A percentile compares a stretch with the other conserved stretches of the same genome.
Conservation (phyloP, 2,113 vertebrate species). For the Fukomys damarensis region DNA sequence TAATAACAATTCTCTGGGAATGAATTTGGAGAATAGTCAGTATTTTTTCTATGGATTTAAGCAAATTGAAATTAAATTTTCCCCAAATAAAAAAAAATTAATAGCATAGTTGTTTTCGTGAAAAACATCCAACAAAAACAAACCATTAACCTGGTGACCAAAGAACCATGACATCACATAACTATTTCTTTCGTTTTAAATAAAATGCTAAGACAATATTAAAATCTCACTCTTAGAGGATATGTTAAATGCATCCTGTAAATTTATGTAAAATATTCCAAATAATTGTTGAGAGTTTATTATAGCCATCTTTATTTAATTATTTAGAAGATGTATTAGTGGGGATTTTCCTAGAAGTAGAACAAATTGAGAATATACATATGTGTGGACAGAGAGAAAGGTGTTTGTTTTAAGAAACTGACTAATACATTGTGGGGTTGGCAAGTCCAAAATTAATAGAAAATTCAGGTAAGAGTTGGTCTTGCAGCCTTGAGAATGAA, state of each 20-base stretch:
- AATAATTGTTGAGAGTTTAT: not conserved
- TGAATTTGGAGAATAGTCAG: not conserved
- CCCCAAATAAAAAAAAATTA: not conserved
- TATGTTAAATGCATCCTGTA: not conserved
- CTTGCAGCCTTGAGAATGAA: not conserved
- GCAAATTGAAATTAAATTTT: not conserved
- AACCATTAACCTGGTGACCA: not conserved
- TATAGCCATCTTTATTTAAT: not conserved
- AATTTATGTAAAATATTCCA: not conserved
- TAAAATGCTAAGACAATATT: not conserved
- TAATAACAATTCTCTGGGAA: not conserved
- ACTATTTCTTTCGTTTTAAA: not conserved
- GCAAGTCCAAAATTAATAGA: not conserved
- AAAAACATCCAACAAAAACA: not conserved
- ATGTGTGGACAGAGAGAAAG: no score
- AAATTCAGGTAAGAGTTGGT: not conserved
- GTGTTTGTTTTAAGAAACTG: not conserved
- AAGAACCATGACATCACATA: not conserved
- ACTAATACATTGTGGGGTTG: not conserved
- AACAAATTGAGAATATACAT: not conserved
- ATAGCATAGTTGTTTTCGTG: not conserved
- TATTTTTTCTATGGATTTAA: conserved; percentile 12
- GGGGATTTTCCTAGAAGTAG: not conserved
- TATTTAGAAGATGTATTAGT: not conserved
- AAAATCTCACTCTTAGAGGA: not conserved